These are phyloP conservation scores for Pseudococcus longispinus DNA, from an alignment of 2,888 invertebrate species.

Conservation along the genomic window DNA sequence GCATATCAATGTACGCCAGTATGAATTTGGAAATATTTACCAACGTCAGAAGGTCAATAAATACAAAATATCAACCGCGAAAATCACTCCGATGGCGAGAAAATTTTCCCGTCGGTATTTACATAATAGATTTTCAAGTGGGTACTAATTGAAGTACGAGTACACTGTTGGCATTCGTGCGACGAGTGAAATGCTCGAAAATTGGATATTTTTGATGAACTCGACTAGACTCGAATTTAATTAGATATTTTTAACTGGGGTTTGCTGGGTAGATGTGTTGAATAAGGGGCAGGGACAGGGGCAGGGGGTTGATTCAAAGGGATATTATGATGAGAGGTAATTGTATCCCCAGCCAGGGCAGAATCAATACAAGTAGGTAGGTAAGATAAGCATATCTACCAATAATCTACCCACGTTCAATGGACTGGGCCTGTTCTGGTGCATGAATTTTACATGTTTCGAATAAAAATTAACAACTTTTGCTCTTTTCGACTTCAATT, in stretches of 20 bases:
- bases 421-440: too few relatives aligned
- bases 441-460: too few relatives aligned
- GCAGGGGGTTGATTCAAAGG: too few relatives aligned
- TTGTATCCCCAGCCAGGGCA: too few relatives aligned
- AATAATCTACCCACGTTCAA: too few relatives aligned
- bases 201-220: not conserved
- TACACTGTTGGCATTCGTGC: not conserved
- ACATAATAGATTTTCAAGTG: not conserved
- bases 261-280: too few relatives aligned
- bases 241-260: not conserved
- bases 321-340: too few relatives aligned
- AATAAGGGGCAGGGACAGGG: too few relatives aligned
- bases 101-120: not conserved
- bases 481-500: too few relatives aligned
- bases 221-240: not conserved
- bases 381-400: too few relatives aligned
- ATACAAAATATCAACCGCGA: not conserved
- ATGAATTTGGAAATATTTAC: not conserved
- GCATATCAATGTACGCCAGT: not conserved
- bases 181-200: not conserved
- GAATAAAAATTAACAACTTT: too few relatives aligned
- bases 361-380: too few relatives aligned
- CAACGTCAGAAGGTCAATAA: constrained; percentile 1
- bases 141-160: not conserved
- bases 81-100: not conserved